These are phyloP conservation scores for Carpatolechia fugitivella DNA, from an alignment of 2,888 invertebrate genomes.

Conservation along the genomic window DNA sequence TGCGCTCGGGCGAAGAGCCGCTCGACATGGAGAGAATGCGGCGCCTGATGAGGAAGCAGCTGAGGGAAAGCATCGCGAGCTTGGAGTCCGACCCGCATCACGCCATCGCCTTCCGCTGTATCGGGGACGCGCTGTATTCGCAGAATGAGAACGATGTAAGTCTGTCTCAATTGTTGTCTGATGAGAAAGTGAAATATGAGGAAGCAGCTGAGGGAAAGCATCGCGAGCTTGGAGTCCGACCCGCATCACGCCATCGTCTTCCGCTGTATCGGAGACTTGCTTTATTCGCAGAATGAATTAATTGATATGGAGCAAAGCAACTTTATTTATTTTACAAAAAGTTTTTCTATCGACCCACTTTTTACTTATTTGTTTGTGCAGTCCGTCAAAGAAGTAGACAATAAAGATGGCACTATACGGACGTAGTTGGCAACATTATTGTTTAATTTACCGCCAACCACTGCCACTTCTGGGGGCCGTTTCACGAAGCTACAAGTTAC, in stretches of 20 bases:
- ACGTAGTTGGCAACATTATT: too few species aligned
- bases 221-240: constrained; percentile 85
- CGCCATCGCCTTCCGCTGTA: constrained; percentile 86
- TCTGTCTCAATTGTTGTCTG: constrained; percentile 20
- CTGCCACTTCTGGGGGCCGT: too few species aligned
- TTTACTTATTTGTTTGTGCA: too few species aligned
- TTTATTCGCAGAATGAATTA: constrained; percentile 88
- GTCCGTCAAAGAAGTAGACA: too few species aligned
- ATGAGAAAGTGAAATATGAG: too few species aligned
- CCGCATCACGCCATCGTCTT: constrained; percentile 89
- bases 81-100: constrained; percentile 89
- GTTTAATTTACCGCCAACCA: too few species aligned
- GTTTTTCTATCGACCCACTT: too few species aligned
- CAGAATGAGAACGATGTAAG: constrained; percentile 85
- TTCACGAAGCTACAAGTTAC: too few species aligned
- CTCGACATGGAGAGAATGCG: constrained; percentile 88
- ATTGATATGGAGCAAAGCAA: too few species aligned
- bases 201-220: constrained; percentile 83
- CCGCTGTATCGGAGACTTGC: constrained; percentile 88
- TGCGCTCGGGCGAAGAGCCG: constrained; percentile 56
- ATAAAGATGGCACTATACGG: too few species aligned
- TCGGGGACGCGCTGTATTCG: constrained; percentile 92
- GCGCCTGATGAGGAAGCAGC: constrained; percentile 85
- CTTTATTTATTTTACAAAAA: too few species aligned
- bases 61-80: constrained; percentile 83